Percentiles rank a stretch among this genome's conserved stretches.
phyloP scores from a whole-genome alignment of 2,888 invertebrate genomes.

The Therioaphis trifolii region DNA sequence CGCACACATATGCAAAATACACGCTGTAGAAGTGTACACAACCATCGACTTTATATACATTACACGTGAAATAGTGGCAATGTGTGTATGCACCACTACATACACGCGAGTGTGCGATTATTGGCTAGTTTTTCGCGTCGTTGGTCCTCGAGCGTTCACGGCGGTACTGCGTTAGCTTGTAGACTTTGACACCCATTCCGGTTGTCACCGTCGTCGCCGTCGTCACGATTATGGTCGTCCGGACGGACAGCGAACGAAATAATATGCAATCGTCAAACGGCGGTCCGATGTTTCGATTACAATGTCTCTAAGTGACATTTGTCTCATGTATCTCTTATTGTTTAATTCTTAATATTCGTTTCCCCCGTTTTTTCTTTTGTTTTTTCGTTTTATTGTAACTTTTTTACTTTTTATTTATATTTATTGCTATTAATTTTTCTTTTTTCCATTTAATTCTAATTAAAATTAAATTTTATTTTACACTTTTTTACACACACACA shows the following conservation, averaged over 20 bases:
- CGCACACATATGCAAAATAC: no score
- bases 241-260: neutral
- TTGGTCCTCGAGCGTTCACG: neutral
- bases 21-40: no score
- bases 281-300: constrained; percentile 57
- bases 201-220: constrained; percentile 34
- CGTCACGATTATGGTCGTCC: constrained; percentile 54
- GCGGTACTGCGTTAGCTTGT: neutral
- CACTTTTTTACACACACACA: neutral
- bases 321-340: constrained; percentile 62
- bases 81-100: neutral
- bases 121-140: constrained; percentile 33
- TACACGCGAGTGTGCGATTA: neutral
- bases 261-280: constrained; percentile 38
- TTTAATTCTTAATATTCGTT: constrained; percentile 59
- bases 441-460: constrained; percentile 3
- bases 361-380: constrained; percentile 31
- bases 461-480: neutral
- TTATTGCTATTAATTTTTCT: constrained; percentile 3
- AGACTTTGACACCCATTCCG: constrained; percentile 47
- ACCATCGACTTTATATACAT: no score
- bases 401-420: neutral
- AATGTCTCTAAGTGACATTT: constrained; percentile 60
- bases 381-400: neutral
- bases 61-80: neutral